Evolutionary conservation across 2,797 vertebrate species (phyloP).

Genomic region (Acridotheres tristis): DNA sequence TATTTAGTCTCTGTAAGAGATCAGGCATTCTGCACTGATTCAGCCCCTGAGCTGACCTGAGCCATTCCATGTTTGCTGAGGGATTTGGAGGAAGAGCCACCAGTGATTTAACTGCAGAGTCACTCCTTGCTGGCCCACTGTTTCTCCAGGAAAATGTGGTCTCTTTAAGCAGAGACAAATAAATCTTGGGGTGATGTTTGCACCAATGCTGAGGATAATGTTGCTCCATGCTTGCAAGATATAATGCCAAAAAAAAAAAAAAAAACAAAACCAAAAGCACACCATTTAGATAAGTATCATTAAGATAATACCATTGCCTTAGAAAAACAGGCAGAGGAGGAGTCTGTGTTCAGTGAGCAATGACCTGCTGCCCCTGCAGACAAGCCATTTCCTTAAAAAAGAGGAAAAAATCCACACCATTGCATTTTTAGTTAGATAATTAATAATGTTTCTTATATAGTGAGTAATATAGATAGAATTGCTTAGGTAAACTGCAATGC

Average conservation of each 20-base stretch:
- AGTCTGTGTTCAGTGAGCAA: not conserved
- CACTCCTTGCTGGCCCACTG: not conserved
- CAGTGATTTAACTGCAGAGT: not conserved
- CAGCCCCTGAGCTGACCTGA: not conserved
- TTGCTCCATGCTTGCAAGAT: not conserved
- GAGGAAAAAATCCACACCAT: fast-evolving
- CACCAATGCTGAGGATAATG: not conserved
- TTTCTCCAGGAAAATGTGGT: not conserved
- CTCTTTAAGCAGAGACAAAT: not conserved
- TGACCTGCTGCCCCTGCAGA: not conserved
- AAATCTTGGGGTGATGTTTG: not conserved
- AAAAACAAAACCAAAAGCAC: no score
- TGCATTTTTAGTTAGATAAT: not conserved
- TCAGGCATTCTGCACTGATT: not conserved
- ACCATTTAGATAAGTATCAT: not conserved
- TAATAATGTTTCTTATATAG: not conserved
- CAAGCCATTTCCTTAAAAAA: not conserved
- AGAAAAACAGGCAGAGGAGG: not conserved
- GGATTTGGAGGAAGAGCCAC: not conserved
- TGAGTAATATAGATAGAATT: not conserved
- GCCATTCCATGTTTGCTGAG: not conserved
- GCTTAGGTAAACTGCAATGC: not conserved
- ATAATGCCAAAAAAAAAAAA: fast-evolving
- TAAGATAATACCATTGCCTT: not conserved
- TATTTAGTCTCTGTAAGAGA: not conserved